Conservation (phyloP, 2,797 vertebrate genomes). For the Discoglossus pictus region DNA sequence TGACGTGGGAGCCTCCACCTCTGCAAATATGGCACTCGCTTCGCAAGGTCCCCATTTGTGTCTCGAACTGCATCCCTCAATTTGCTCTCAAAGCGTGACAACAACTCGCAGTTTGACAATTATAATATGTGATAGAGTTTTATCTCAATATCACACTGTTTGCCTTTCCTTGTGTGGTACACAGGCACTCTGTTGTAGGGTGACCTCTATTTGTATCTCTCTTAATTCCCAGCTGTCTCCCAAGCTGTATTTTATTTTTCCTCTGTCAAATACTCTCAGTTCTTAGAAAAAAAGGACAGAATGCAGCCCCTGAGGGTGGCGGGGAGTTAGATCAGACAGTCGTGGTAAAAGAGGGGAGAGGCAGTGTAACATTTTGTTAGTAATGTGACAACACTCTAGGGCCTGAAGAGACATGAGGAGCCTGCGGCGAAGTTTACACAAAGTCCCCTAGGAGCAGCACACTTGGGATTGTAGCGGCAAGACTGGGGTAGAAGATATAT, state of each 20-base stretch:
- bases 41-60: too few relatives aligned
- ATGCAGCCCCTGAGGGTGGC: background rate
- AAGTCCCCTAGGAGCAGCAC: background rate
- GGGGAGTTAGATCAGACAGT: background rate
- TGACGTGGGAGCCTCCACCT: too few relatives aligned
- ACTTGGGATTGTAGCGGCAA: too few relatives aligned
- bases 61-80: too few relatives aligned
- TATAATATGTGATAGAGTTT: too few relatives aligned
- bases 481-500: too few relatives aligned
- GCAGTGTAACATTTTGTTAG: constrained; percentile 16
- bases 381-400: constrained; percentile 3
- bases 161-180: too few relatives aligned
- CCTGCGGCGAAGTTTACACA: constrained; percentile 19
- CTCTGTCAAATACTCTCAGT: background rate
- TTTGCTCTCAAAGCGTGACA: too few relatives aligned
- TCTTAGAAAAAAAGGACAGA: background rate
- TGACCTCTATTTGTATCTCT: constrained; percentile 9
- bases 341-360: background rate
- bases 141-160: too few relatives aligned
- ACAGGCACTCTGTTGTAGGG: background rate
- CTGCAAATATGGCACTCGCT: too few relatives aligned
- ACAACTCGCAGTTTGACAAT: too few relatives aligned
- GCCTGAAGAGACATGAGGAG: constrained; percentile 9
- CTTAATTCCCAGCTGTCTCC: background rate
- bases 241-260: constrained; percentile 7